These are phyloP conservation scores for Temnopleurus reevesii DNA, from an alignment of 53 echinoderm and acorn worm species.

Conservation along the genomic window DNA sequence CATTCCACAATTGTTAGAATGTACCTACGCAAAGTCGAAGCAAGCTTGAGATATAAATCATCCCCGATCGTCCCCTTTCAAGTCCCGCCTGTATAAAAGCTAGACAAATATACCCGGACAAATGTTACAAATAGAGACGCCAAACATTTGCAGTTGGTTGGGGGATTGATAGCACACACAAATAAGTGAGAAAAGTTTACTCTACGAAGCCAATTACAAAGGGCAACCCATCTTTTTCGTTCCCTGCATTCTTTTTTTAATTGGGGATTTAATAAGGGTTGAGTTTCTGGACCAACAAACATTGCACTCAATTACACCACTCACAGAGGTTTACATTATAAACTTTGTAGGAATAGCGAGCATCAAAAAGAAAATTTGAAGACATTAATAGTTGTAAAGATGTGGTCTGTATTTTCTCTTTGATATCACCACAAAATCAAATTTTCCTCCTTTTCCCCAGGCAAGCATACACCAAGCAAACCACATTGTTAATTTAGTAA, in stretches of 20 bases:
- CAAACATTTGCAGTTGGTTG: constrained; percentile 16
- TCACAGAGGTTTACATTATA: neutral
- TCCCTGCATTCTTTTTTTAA: neutral
- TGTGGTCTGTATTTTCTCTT: neutral
- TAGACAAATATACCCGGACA: constrained; percentile 3
- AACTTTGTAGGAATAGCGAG: neutral
- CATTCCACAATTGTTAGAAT: neutral
- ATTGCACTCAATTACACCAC: neutral
- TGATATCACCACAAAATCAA: neutral
- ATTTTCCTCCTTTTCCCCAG: neutral
- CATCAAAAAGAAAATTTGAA: neutral
- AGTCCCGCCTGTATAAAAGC: neutral
- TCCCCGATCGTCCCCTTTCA: constrained; percentile 17
- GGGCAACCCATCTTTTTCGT: neutral
- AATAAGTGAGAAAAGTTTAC: constrained; percentile 17
- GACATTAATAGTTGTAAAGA: neutral
- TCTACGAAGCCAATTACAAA: neutral
- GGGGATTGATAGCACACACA: neutral
- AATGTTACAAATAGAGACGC: constrained; percentile 35
- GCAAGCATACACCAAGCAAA: neutral
- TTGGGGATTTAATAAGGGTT: neutral
- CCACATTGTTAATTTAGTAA: no score
- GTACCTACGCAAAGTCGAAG: constrained; percentile 3
- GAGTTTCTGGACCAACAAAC: neutral
- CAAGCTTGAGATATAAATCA: constrained; percentile 23